Evolutionary conservation across 2,113 vertebrate species (phyloP), one percentile per base, ranked within the genome.

Genomic region (Scartelaos histophorus): DNA sequence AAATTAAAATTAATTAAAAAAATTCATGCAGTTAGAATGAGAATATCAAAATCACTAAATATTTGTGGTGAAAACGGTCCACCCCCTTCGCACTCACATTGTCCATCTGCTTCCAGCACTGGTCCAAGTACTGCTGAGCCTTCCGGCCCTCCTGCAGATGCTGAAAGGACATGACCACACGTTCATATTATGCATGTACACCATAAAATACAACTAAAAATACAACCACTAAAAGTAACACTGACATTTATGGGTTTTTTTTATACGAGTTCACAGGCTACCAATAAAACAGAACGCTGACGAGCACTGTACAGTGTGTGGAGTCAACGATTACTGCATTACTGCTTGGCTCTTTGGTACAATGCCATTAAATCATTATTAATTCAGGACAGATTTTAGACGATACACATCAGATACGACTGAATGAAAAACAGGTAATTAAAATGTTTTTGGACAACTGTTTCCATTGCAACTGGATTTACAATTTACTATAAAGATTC

Each of bases 61-160:
- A 76, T 86, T 83, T 85, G 82, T 74, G 75, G 29, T 65, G 62
- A 87, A 85, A 74, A 72, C 69, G 49, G 68, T 22, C 64, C 66
- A 15, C n/a, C 35, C 46, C n/a, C 34, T 64, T 66, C 66, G 45
- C 87, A 95, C 97, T 97, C 90, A 98, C 98, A 81, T 95, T 98
- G 92, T 99, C 97, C 98, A 99, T 99, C 93, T 97, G 96, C 88
- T 99, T 98, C 95, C 96, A 97, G 92, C 96, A 98, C 80, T 97
- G 96, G 77, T 99, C 98, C 91, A 98, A 93, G 93, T 95, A 95
- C 69, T 99, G 98, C 79, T 98, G 97, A 69, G 98, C 95, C 91
- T 98, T 98, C 80, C 98, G 94, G 49, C 96, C 96, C 90, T 99
- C 98, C 80, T 99, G 98, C 83, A 99, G 96, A 92, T 99, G 98